Base-by-base conservation (phyloP, 2,113 vertebrate species). In the Hemibates koningsi region DNA sequence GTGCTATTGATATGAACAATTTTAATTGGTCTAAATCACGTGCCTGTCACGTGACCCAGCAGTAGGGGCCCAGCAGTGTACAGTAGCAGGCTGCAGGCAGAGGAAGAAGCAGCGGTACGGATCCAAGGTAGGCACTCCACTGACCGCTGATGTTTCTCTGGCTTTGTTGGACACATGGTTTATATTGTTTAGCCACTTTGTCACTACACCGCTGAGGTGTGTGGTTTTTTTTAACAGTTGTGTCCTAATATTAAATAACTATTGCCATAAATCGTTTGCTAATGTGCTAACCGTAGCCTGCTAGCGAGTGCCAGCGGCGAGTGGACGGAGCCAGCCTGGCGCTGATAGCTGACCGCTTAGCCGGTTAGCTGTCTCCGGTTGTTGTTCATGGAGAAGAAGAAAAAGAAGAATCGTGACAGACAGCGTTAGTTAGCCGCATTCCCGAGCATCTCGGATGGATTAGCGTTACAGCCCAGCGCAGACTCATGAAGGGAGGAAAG, bases 21-120 rank as follows among this genome's bases (percentile, higher is more conserved):
- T 78, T 84, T 78, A 80, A 88, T 83, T 73, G 79, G 85, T 34
- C 34, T 38, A 7, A 76, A 86, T 97, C 96, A 97, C 95, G 96
- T 97, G 96, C 36, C 48, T 5, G 71, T 97, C 96, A 97, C 95
- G 96, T 97, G 96, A 94, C 81, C 6, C 90, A 27, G 92, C 91
- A 94, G 96, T 90, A 92, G 80, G 86, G 96, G 96, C 96, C 96
- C 95, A 93, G 66, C 93, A 73, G 92, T 43, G 87, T 57, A 24
- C 87, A 88, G 89, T 29, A 63, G 63, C 86, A 50, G 56, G 82
- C 86, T 91, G 92, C 85, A 48, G 91, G 80, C 92, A 85, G 85
- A 91, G 63, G 91, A 85, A 88, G 83, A 78, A 63, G 89, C 85
- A 73, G 63, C 43, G 71, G 59, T 36, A 48, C 84, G 27, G 34